Conservation (phyloP, 2,113 vertebrate genomes). For the Apeltes quadracus region DNA sequence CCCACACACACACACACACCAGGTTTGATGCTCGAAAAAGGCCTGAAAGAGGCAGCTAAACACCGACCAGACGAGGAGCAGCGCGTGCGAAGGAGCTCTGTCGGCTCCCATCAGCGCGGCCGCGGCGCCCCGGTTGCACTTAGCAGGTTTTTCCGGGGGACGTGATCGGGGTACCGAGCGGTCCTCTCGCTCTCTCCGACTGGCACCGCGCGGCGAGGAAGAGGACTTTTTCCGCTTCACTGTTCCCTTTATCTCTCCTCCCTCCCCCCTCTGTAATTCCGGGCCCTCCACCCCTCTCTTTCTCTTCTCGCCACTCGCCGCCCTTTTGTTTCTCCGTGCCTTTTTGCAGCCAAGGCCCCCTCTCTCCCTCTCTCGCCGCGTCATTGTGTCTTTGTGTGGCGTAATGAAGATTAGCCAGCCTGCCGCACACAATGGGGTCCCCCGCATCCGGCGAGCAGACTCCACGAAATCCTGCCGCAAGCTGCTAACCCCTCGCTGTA, state of each 20-base stretch:
- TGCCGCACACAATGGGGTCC: conserved; percentile 73
- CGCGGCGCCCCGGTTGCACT: conserved; percentile 49
- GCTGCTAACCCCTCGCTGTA: conserved; percentile 66
- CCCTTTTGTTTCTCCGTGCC: conserved; percentile 72
- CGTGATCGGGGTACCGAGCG: conserved; percentile 50
- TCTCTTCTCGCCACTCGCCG: conserved; percentile 43
- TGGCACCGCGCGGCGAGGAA: conserved; percentile 53
- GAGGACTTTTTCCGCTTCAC: conserved; percentile 68
- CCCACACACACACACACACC: no score
- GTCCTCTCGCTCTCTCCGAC: conserved; percentile 5
- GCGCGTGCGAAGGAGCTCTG: conserved; percentile 32
- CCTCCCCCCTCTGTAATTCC: conserved; percentile 54
- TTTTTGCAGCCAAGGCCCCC: conserved; percentile 70
- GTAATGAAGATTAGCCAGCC: conserved; percentile 79
- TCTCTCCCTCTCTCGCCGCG: conserved; percentile 55
- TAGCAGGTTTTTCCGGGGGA: conserved; percentile 34
- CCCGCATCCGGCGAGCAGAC: conserved; percentile 65
- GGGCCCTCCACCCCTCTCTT: conserved; percentile 26
- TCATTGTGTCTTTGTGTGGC: conserved; percentile 78
- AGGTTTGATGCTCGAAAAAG: no score
- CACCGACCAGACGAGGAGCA: conserved; percentile 4
- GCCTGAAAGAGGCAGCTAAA: conserved; percentile 15
- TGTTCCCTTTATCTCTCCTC: conserved; percentile 69
- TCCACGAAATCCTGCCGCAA: conserved; percentile 74
- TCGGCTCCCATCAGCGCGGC: conserved; percentile 52